Evolutionary conservation across 23 tunicate genomes (phyloP), one percentile per base, ranked within the genome.

Genomic region (Ciona savignyi): DNA sequence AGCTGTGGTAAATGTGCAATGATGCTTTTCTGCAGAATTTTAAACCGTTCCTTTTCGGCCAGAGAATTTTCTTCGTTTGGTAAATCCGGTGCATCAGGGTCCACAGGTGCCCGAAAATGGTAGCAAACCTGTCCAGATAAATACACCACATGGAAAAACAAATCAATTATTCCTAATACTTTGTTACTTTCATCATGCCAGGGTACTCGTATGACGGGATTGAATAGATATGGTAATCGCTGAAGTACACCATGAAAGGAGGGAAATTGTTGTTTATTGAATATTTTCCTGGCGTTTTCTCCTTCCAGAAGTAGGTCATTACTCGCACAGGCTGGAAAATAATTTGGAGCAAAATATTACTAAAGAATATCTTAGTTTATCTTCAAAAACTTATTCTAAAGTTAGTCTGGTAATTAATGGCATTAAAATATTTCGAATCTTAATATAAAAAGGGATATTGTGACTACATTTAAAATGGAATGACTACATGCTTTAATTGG

Each of bases 141-240:
- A n/a, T n/a, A n/a, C n/a, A n/a, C n/a, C n/a, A n/a, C n/a, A n/a
- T n/a, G n/a, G n/a, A n/a, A n/a, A n/a, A n/a, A n/a, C n/a, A n/a
- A n/a, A n/a, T n/a, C n/a, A n/a, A n/a, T n/a, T n/a, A n/a, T n/a
- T n/a, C n/a, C n/a, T n/a, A n/a, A n/a, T n/a, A 6, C 56, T 42
- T 6, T 42, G 9, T 42, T 61, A 91, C 97, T 75, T 91, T 91
- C 1, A 84, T 60, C 22, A 80, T 30, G 29, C 97, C 91, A 24
- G 91, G 91, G 56, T 84, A 84, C 56, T 91, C 97, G 35, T 85
- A 32, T 23, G 90, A 80, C 1, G 97, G 97, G 27, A 84, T 85
- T n/a, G 97, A 84, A 72, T 91, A 91, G 6, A 74, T n/a, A 35
- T 90, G 81, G 22, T 60, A 75, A 2, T 27, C 66, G 31, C 30